Base-by-base conservation (phyloP, 2,888 invertebrate species). In the Lasioglossum zephyrum region DNA sequence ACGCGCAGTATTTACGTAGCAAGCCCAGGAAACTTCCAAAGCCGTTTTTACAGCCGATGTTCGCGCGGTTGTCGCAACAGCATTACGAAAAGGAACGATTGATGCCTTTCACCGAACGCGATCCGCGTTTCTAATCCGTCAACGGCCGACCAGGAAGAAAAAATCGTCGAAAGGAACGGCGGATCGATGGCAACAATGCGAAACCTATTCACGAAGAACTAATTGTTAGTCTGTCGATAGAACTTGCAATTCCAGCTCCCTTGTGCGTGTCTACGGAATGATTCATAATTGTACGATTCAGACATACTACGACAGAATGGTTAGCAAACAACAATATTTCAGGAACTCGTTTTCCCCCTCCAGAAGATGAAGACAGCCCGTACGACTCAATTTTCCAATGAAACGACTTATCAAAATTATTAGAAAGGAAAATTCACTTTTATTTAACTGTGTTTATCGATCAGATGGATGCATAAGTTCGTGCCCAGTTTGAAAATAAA, bases 31-130 rank as follows among this genome's bases (percentile, higher is more conserved):
- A 75, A 73, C 69, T 31, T 74, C 66, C 26, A 73, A 47, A 47
- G 66, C 36, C 69, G 70, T 74, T 84, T 72, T 84, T 49, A 47
- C 57, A 49, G 73, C 79, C 77, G 78, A 79, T 81, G 78, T 82
- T 84, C 53, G 11, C 36, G 49, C 36, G 44, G 44, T 78, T 86
- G 82, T 78, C 80, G 82, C 81, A 79, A 90, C 36, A 73, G 47
- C 69, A 77, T 85, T 84, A 82, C 74, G 77, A 83, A 75, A 81
- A 75, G 74, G 69, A 79, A 81, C 79, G 83, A 87, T 90, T 81
- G 85, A 87, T 84, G 82, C 90, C 90, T 90, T 90, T 90, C 90
- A 90, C 88, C 73, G 60, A 82, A 81, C 81, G 66, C 73, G 77
- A 39, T 72, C 63, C 66, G 70, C 77, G 80, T 80, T 87, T 81